Base-by-base conservation (phyloP, 2,797 vertebrate genomes). In the Alca torda region DNA sequence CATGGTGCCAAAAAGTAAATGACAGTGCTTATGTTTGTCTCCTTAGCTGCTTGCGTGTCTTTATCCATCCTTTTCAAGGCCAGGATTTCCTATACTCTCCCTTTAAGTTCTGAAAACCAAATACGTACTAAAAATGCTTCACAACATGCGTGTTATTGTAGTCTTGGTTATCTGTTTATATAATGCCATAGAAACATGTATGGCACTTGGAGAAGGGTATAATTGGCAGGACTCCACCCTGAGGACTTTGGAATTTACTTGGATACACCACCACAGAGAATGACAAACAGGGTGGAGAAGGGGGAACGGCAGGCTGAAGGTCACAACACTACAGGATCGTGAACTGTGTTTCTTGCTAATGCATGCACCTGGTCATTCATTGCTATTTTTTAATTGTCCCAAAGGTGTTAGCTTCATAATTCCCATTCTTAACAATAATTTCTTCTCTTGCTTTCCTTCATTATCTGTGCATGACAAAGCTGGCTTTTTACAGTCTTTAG, bases 181-280 rank as follows among this genome's bases (percentile, higher is more conserved):
- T 69, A 88, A 79, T 80, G 50, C 77, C 83, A 88, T 54, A 60
- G 93, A 95, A 94, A 95, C 94, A 92, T 2, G 43, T 48, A 43
- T 78, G 68, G 75, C 80, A 95, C 92, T 94, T 57, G 37, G 31
- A 88, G 88, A 89, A 97, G 81, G 92, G 64, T 94, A 69, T 94
- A 93, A 96, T 93, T 91, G 92, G 84, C 74, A 81, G 67, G 91
- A 83, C 94, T 84, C 84, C 89, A 74, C 91, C 94, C 95, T 64
- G 64, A 94, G 93, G 89, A 96, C 92, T 94, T 96, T 61, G 92
- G 87, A 81, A 96, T 95, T 91, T 90, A 84, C 93, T 96, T 64
- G 43, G 80, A 84, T 68, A 94, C 90, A 90, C 78, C 76, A 63
- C 84, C 48, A 86, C 61, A 51, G 43, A 77, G 75, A 69, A 63